A percentile compares a stretch with the other conserved stretches of the same genome.
Conservation (phyloP, 2,888 invertebrate species). For the Pollenia labialis region DNA sequence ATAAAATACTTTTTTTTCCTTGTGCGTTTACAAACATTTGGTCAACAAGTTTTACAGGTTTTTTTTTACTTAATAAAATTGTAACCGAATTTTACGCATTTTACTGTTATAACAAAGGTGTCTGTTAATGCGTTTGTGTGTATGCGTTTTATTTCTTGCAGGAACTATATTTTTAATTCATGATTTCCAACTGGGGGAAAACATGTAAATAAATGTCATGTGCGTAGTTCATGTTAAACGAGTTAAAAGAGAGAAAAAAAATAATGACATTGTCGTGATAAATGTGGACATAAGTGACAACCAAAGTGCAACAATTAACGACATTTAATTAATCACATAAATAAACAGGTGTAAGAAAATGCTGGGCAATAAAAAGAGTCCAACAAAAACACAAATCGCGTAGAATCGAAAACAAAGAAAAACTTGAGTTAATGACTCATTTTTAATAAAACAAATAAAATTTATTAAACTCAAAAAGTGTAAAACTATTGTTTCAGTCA, state of each 20-base stretch:
- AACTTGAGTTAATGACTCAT: too few relatives aligned
- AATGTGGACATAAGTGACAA: slow-evolving; percentile 47
- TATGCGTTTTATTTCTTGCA: slow-evolving; percentile 24
- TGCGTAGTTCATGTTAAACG: slow-evolving; percentile 73
- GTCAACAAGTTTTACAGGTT: slow-evolving; percentile 61
- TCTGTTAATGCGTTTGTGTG: not conserved
- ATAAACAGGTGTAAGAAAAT: slow-evolving; percentile 18
- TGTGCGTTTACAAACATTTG: slow-evolving; percentile 56
- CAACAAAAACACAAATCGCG: too few relatives aligned
- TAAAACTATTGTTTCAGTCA: too few relatives aligned
- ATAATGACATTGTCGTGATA: slow-evolving; percentile 34
- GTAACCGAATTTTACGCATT: slow-evolving; percentile 63
- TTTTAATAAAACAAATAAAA: too few relatives aligned
- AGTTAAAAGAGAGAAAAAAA: slow-evolving; percentile 41
- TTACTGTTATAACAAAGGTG: slow-evolving; percentile 60
- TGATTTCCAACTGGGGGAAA: slow-evolving; percentile 30
- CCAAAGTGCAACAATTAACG: slow-evolving; percentile 33
- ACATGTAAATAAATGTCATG: slow-evolving; percentile 62
- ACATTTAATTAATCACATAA: slow-evolving; percentile 44
- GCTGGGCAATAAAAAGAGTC: not conserved
- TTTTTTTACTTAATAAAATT: slow-evolving; percentile 1
- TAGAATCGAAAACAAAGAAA: too few relatives aligned
- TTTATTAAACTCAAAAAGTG: too few relatives aligned
- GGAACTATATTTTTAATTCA: slow-evolving; percentile 60
- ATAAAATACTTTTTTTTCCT: slow-evolving; percentile 31